phyloP scores from a whole-genome alignment of 2,797 vertebrate species.

The Siniperca scherzeri region DNA sequence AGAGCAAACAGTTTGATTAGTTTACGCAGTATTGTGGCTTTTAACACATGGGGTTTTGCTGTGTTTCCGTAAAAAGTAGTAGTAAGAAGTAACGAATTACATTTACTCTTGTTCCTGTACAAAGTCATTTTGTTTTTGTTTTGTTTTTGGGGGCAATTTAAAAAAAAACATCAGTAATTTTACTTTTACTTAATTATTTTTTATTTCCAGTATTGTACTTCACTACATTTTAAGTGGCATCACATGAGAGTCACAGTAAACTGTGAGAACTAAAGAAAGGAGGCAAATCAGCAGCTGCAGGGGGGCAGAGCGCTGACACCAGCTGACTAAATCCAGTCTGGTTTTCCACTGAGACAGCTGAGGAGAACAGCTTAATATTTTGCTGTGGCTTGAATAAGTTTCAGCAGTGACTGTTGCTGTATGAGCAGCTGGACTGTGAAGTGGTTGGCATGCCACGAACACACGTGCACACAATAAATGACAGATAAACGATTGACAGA shows the following conservation, averaged over 20 bases:
- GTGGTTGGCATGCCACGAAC: background rate
- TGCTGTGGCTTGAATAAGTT: background rate
- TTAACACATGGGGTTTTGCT: background rate
- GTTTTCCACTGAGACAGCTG: no score
- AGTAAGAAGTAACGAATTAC: background rate
- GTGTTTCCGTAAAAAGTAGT: no score
- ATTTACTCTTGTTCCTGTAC: no score
- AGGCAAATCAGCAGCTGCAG: background rate
- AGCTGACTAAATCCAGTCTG: background rate
- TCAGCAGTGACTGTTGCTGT: background rate
- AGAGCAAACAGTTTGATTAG: constrained; percentile 50
- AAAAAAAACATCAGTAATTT: no score
- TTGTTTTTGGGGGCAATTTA: no score
- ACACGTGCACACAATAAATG: background rate
- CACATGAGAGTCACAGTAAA: background rate
- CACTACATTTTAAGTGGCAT: background rate
- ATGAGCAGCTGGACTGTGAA: background rate
- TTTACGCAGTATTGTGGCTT: background rate
- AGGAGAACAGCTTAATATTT: background rate
- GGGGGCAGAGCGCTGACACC: background rate
- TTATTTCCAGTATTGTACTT: background rate
- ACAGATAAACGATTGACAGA: background rate
- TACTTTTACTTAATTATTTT: no score
- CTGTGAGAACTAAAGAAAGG: background rate
- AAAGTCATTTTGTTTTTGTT: no score